These are phyloP conservation scores for Charanyca ferruginea DNA, from an alignment of 2,888 invertebrate genomes.

Conservation along the genomic window DNA sequence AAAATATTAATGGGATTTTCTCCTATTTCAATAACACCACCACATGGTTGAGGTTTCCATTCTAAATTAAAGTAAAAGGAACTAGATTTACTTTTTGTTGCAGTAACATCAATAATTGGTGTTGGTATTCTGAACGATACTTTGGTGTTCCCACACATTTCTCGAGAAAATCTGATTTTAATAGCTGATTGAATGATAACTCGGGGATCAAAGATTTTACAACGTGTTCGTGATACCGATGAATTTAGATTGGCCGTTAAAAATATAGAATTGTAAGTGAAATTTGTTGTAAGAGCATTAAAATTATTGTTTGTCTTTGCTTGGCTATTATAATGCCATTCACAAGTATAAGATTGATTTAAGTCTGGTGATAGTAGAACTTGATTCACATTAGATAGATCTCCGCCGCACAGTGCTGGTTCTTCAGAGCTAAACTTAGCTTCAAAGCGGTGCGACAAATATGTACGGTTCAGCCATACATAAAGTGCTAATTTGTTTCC, in stretches of 20 bases:
- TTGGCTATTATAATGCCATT: slow-evolving; percentile 78
- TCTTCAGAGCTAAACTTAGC: slow-evolving; percentile 93
- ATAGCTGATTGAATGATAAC: slow-evolving; percentile 69
- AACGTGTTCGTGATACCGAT: slow-evolving; percentile 68
- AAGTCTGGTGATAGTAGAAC: slow-evolving; percentile 76
- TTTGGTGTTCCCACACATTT: slow-evolving; percentile 74
- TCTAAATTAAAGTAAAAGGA: slow-evolving; percentile 84
- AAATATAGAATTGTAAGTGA: slow-evolving; percentile 73
- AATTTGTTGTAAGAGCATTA: slow-evolving; percentile 18
- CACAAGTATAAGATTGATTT: slow-evolving; percentile 76
- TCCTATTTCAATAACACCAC: slow-evolving; percentile 89
- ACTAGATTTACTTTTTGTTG: slow-evolving; percentile 67
- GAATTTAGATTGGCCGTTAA: slow-evolving; percentile 75
- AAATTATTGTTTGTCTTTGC: slow-evolving; percentile 22
- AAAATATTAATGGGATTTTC: slow-evolving; percentile 74
- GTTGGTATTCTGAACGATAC: slow-evolving; percentile 76
- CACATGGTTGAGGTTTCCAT: slow-evolving; percentile 91
- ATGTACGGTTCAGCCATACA: slow-evolving; percentile 88
- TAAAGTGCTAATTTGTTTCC: slow-evolving; percentile 92
- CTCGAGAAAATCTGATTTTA: slow-evolving; percentile 58
- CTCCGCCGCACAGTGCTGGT: slow-evolving; percentile 84
- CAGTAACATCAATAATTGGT: slow-evolving; percentile 71
- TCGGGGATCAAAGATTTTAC: slow-evolving; percentile 75
- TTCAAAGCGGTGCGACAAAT: slow-evolving; percentile 93
- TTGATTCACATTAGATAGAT: slow-evolving; percentile 72